phyloP scores from a whole-genome alignment of 1,140 invertebrate species.

The Steinernema khuongi region DNA sequence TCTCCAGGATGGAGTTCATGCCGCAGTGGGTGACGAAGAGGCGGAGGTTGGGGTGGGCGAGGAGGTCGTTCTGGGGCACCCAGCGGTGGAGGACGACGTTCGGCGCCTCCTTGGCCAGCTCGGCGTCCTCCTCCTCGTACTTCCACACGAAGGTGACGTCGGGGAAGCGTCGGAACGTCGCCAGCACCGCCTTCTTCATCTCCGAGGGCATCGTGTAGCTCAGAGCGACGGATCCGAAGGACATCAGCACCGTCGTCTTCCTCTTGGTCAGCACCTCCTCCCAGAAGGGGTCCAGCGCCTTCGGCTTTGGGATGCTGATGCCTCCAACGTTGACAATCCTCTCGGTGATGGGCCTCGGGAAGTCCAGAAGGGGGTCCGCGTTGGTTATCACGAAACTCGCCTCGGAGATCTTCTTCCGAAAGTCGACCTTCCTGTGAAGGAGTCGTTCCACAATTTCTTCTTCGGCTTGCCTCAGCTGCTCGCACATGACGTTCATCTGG shows the following conservation, averaged over 20 bases:
- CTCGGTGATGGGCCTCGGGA: slow-evolving; percentile 32
- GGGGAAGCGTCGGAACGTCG: slow-evolving; percentile 37
- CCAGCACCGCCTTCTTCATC: slow-evolving; percentile 31
- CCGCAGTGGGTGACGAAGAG: slow-evolving; percentile 37
- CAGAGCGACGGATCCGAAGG: slow-evolving; percentile 44
- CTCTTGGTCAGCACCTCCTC: slow-evolving; percentile 24
- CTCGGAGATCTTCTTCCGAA: slow-evolving; percentile 16
- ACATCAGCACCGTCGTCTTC: slow-evolving; percentile 37
- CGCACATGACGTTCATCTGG: neutral
- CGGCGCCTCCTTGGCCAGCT: slow-evolving; percentile 22
- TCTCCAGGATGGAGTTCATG: slow-evolving; percentile 30
- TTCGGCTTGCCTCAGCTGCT: neutral
- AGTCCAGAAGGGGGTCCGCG: slow-evolving; percentile 37
- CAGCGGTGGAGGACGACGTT: slow-evolving; percentile 41
- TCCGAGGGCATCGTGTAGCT: slow-evolving; percentile 34
- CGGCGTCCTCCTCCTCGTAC: slow-evolving; percentile 39
- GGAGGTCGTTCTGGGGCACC: slow-evolving; percentile 43
- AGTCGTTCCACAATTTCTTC: neutral
- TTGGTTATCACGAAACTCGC: slow-evolving; percentile 30
- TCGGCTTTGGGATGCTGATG: slow-evolving; percentile 27
- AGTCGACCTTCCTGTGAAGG: neutral
- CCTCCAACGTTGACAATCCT: slow-evolving; percentile 42
- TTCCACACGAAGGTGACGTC: slow-evolving; percentile 48
- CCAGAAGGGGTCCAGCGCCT: slow-evolving; percentile 14
- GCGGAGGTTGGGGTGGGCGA: slow-evolving; percentile 46